These are phyloP conservation scores for Elysia crispata DNA, from an alignment of 2,888 invertebrate species.

Conservation along the genomic window DNA sequence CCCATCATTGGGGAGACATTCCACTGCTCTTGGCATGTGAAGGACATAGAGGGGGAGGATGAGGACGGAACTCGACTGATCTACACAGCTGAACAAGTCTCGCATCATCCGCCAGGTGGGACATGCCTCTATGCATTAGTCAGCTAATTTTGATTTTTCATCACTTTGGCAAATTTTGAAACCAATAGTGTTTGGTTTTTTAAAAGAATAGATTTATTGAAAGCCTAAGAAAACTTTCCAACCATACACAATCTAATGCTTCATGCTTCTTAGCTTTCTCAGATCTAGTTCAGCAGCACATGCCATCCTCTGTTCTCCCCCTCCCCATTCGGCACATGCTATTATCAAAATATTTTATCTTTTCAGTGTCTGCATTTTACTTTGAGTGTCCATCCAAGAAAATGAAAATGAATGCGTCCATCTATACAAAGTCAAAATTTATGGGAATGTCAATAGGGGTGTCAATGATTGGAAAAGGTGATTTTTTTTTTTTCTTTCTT, in stretches of 20 bases:
- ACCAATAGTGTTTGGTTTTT: too few species aligned
- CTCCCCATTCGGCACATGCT: too few species aligned
- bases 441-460: constrained; percentile 80
- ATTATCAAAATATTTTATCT: constrained; percentile 10
- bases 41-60: not conserved
- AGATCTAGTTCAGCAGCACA: too few species aligned
- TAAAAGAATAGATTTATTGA: too few species aligned
- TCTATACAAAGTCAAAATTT: constrained; percentile 80
- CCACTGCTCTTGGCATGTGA: constrained; percentile 79
- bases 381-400: constrained; percentile 78
- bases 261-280: too few species aligned
- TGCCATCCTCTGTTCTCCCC: too few species aligned
- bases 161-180: not conserved
- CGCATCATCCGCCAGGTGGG: constrained; percentile 79
- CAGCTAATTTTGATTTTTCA: not conserved
- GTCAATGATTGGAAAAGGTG: constrained; percentile 78
- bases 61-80: constrained; percentile 58
- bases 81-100: constrained; percentile 79
- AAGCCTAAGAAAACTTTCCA: too few species aligned
- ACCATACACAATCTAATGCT: too few species aligned
- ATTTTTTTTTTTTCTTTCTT: constrained; percentile 39
- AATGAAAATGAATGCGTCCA: constrained; percentile 78
- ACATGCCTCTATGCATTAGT: not conserved
- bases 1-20: constrained; percentile 81
- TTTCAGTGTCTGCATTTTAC: constrained; percentile 79